These are phyloP conservation scores for Heliconius nattereri DNA, from an alignment of 1,140 invertebrate genomes.

Conservation along the genomic window DNA sequence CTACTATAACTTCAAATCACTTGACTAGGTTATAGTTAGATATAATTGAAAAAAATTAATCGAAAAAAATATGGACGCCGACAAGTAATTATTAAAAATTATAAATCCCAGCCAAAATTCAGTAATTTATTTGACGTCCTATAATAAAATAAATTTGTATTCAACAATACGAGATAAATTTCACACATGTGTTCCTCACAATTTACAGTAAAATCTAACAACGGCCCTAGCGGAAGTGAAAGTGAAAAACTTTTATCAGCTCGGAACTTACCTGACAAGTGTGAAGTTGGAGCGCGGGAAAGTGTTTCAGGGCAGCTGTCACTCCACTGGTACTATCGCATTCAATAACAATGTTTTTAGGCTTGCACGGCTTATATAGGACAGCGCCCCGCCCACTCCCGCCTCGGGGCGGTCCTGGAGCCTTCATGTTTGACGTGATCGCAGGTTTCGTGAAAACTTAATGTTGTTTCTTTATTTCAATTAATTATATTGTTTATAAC, in stretches of 20 bases:
- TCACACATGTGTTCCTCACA: background rate
- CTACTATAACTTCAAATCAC: background rate
- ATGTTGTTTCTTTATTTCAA: conserved; percentile 21
- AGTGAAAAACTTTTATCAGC: conserved; percentile 41
- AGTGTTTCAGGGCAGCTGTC: conserved; percentile 48
- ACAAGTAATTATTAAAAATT: background rate
- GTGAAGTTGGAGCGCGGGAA: conserved; percentile 47
- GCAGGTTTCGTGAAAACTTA: conserved; percentile 38
- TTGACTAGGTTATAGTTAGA: background rate
- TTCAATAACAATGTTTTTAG: conserved; percentile 71
- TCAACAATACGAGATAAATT: background rate
- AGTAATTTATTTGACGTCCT: too few relatives aligned
- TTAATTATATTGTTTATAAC: conserved; percentile 16
- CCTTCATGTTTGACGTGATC: conserved; percentile 43
- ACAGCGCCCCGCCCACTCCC: conserved; percentile 65
- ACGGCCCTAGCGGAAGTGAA: background rate
- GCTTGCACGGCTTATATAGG: conserved; percentile 72
- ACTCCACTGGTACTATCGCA: conserved; percentile 56
- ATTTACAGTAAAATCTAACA: background rate
- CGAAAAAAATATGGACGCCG: background rate
- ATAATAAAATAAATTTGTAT: too few relatives aligned
- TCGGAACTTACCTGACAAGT: conserved; percentile 60
- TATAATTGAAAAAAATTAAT: too few relatives aligned
- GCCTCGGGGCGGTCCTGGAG: conserved; percentile 59
- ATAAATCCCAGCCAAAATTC: too few relatives aligned